Conservation (phyloP, 2,797 vertebrate genomes). For the Xerus rutilus region DNA sequence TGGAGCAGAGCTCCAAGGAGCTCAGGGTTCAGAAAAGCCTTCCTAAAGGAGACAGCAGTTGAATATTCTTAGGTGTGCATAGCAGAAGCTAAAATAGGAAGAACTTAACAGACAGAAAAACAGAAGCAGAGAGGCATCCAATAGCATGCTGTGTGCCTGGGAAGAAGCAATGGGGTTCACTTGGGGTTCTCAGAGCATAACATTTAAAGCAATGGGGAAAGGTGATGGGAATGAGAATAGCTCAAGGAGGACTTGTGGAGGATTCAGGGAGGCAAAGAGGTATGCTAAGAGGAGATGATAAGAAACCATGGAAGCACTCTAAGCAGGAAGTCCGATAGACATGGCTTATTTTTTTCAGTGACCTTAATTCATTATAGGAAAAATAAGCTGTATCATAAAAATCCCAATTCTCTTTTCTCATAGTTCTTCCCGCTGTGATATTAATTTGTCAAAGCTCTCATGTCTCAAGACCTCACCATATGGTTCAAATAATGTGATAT, state of each 20-base stretch:
- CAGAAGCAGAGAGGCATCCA: background rate
- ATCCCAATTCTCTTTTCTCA: background rate
- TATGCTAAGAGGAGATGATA: background rate
- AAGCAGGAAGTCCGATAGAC: background rate
- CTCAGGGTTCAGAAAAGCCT: background rate
- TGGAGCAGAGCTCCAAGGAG: rapidly evolving
- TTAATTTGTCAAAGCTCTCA: background rate
- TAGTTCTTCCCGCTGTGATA: background rate
- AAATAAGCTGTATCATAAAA: background rate
- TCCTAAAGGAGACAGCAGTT: background rate
- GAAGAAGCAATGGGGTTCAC: background rate
- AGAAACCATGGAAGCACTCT: background rate
- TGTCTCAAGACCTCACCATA: background rate
- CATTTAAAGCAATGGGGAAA: background rate
- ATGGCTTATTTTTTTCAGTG: background rate
- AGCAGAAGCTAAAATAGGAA: background rate
- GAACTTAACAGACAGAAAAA: background rate
- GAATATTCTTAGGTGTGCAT: background rate
- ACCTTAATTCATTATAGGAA: background rate
- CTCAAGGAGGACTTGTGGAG: background rate
- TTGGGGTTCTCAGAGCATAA: background rate
- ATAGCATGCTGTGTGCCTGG: background rate
- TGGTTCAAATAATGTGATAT: background rate
- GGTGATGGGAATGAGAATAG: background rate
- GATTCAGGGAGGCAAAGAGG: rapidly evolving